Percentiles rank a stretch among this genome's conserved stretches.
Evolutionary conservation across 2,797 vertebrate species (phyloP).

Genomic region (Acridotheres tristis): DNA sequence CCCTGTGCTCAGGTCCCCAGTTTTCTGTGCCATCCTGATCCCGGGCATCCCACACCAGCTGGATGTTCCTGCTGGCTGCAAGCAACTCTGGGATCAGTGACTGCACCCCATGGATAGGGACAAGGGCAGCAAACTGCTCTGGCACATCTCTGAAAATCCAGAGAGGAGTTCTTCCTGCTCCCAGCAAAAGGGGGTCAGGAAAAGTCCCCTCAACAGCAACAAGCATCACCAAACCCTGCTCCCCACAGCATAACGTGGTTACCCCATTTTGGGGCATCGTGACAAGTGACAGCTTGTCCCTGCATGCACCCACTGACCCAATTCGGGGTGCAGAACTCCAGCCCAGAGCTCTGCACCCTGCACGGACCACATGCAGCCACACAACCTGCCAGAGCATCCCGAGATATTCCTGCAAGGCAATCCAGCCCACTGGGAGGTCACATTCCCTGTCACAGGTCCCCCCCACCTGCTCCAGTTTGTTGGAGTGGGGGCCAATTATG

Average conservation of each 20-base stretch:
- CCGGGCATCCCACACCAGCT: background rate
- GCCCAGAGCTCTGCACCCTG: background rate
- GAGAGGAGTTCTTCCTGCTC: background rate
- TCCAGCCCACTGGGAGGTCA: rapidly evolving
- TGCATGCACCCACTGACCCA: background rate
- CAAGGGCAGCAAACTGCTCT: background rate
- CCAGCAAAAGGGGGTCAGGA: background rate
- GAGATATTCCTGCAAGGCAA: background rate
- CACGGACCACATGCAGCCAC: background rate
- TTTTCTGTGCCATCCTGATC: rapidly evolving
- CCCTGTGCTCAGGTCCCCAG: background rate
- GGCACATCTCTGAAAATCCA: background rate
- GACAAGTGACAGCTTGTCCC: background rate
- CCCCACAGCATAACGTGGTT: rapidly evolving
- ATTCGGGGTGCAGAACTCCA: background rate
- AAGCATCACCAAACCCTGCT: background rate
- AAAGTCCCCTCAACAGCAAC: background rate
- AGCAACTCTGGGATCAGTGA: background rate
- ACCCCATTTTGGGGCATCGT: rapidly evolving
- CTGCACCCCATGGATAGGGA: rapidly evolving
- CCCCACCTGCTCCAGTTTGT: background rate
- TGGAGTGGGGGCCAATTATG: background rate
- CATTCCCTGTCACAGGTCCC: background rate
- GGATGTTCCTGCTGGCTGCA: background rate
- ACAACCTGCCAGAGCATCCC: background rate